Evolutionary conservation across 1,140 invertebrate species (phyloP), one percentile per base, ranked within the genome.

Genomic region (Anastatus disparis): DNA sequence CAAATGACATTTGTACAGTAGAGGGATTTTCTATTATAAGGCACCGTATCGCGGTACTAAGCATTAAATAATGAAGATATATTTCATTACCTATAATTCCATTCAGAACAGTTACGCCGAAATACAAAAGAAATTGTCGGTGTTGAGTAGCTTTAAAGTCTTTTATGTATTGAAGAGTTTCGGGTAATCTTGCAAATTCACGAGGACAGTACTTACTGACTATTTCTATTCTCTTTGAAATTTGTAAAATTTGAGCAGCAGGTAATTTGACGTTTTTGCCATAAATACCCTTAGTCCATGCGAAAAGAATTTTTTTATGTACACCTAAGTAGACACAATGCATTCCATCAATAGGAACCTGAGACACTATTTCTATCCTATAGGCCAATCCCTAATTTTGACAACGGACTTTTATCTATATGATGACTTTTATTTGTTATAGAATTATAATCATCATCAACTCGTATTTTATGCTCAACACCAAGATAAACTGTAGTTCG

Each of bases 321-420:
- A 44, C 12, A 17, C 42, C 42, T 35, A 35, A 35, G 15, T 52
- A 74, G 35, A 74, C 58, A 2, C 56, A n/a, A 46, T 73, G 72
- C 72, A 73, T 73, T 10, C 42, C 56, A 24, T 73, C 72, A 44
- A 73, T 70, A 17, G 68, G 44, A 2, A 75, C 72, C 9, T 71
- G 64, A 7, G 38, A 40, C 1, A 75, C 72, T 53, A n/a, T n/a
- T n/a, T n/a, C n/a, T n/a, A n/a, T n/a, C n/a, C n/a, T n/a, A n/a
- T n/a, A 71, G 20, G 48, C 46, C 56, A 1, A 74, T 50, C 12
- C 10, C 31, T 10, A 71, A 12, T n/a, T n/a, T 10, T 20, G 20
- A 26, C 12, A 71, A 6, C 7, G 65, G 17, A 42, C 52, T 56
- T 35, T 15, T 20, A 31, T 61, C 64, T 63, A 59, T 71, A 22